Percentiles rank a stretch among this genome's conserved stretches.
Evolutionary conservation across 2,113 vertebrate genomes (phyloP).

Genomic region (Excalfactoria chinensis): DNA sequence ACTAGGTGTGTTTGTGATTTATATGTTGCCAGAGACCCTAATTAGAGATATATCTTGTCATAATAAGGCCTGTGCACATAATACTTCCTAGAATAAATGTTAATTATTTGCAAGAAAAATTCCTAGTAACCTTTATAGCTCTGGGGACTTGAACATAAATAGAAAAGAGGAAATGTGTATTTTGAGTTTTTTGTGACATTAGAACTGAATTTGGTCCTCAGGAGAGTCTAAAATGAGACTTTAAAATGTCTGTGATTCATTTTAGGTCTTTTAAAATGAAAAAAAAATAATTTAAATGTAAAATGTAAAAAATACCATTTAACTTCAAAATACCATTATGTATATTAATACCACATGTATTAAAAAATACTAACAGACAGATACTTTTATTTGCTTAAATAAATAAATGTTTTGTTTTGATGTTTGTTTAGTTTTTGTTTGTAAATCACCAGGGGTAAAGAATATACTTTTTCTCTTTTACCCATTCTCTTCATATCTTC

Average conservation of each 20-base stretch:
- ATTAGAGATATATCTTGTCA: constrained; percentile 12
- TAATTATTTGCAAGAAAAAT: constrained; percentile 12
- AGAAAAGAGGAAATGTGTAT: not conserved
- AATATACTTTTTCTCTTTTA: not conserved
- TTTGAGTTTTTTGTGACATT: not conserved
- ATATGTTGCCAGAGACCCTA: constrained; percentile 32
- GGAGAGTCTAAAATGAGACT: not conserved
- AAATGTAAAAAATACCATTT: too few species aligned
- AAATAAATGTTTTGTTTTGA: not conserved
- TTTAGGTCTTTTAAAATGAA: not conserved
- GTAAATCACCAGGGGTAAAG: not conserved
- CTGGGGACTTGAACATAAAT: not conserved
- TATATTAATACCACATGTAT: too few species aligned
- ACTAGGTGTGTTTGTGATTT: not conserved
- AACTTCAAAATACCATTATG: not conserved
- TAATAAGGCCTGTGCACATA: not conserved
- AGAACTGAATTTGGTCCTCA: not conserved
- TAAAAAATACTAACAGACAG: not conserved
- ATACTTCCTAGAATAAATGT: not conserved
- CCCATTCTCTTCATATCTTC: not conserved
- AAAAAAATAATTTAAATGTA: not conserved
- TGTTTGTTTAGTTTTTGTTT: not conserved
- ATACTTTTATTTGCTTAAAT: too few species aligned
- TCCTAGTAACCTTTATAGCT: not conserved
- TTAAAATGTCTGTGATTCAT: not conserved